Evolutionary conservation across 2,113 vertebrate genomes (phyloP), one percentile per base, ranked within the genome.

Genomic region (Piaya cayana): DNA sequence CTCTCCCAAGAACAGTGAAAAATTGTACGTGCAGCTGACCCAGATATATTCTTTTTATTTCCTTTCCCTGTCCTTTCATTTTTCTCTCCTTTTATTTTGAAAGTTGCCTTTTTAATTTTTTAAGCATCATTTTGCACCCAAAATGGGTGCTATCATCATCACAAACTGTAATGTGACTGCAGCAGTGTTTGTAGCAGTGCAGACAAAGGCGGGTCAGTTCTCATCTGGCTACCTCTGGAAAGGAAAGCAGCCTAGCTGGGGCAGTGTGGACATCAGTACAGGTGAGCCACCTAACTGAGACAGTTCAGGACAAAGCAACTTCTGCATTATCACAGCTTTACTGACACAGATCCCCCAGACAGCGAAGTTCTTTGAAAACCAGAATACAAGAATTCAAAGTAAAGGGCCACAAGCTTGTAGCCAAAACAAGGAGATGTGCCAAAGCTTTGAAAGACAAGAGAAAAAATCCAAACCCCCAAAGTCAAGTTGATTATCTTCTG

Each of bases 341-440:
- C 26, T 43, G 34, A 84, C 30, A 16, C 0, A 0, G 29, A 70
- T 59, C 37, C 32, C 34, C 21, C 6, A 9, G 56, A 58, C 0
- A 0, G 15, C 49, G 58, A 88, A 83, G 37, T 47, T 83, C 29
- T 75, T 68, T 49, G 59, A 83, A 83, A 78, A 83, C 1, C 39
- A 70, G 49, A 56, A 76, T 20, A 64, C 9, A 81, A 37, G 43
- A 86, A 53, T 58, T 55, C 39, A 47, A 1, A 2, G 8, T 19
- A 55, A 56, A 86, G 20, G 12, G 26, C 42, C 76, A 55, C 25
- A 58, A 60, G 29, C 58, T 20, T 14, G 11, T 56, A 47, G 77
- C 34, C n/a, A 60, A 70, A 67, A 42, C 4, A 15, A 72, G 55
- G 29, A 88, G 45, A 70, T 43, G 19, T 56, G n/a, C 25, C 55